phyloP scores from a whole-genome alignment of 2,113 vertebrate genomes.

The Zosterops pallidus region DNA sequence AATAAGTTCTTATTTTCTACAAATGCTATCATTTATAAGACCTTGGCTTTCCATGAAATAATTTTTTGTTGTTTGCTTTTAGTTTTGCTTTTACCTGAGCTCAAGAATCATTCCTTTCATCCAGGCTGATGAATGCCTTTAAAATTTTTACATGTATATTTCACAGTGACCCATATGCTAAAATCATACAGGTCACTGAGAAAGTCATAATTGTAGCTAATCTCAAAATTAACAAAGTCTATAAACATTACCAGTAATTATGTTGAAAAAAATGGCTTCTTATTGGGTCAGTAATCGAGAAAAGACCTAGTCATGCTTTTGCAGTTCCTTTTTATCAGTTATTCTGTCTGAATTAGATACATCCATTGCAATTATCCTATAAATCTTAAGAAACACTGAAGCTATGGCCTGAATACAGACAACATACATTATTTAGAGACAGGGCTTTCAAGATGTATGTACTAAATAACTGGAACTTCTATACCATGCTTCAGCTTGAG shows the following conservation, averaged over 20 bases:
- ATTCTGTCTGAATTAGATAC: neutral
- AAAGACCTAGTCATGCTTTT: neutral
- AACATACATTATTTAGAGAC: neutral
- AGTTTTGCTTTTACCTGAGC: neutral
- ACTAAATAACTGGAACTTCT: neutral
- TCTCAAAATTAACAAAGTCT: neutral
- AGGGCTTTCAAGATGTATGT: neutral
- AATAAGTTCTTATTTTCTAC: neutral
- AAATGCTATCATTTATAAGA: neutral
- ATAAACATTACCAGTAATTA: neutral
- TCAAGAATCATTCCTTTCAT: neutral
- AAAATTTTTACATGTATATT: neutral
- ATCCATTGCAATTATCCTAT: neutral
- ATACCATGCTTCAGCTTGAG: fast-evolving
- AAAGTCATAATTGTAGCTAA: neutral
- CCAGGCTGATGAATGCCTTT: neutral
- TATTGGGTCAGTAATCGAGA: neutral
- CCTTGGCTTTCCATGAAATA: neutral
- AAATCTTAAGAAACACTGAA: neutral
- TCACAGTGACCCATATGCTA: neutral
- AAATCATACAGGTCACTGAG: neutral
- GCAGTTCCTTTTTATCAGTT: neutral
- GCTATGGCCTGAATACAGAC: neutral
- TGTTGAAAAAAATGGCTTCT: neutral
- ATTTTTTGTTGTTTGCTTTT: neutral